phyloP scores from a whole-genome alignment of 1,140 invertebrate genomes.

The Dolichoris vasculosae region DNA sequence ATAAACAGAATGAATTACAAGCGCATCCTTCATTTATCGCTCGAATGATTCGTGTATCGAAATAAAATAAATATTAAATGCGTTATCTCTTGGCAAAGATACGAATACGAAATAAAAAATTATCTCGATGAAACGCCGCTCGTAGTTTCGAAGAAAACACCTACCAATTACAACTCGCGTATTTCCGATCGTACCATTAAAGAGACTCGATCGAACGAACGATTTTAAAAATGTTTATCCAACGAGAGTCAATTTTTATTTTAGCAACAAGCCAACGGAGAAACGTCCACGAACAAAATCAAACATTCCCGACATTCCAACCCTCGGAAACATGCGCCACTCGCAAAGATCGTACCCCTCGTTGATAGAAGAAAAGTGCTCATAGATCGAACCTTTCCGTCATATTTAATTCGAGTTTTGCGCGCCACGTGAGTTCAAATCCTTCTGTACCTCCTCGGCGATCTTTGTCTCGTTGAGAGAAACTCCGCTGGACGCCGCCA shows the following conservation, averaged over 20 bases:
- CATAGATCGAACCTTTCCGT: constrained; percentile 26
- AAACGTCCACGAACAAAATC: too few species aligned
- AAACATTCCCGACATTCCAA: too few species aligned
- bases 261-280: too few species aligned
- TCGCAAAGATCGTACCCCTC: neutral
- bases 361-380: neutral
- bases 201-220: too few species aligned
- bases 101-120: neutral
- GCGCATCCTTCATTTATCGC: neutral
- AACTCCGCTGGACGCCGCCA: constrained; percentile 66
- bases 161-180: too few species aligned
- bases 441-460: constrained; percentile 42
- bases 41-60: neutral
- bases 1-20: neutral
- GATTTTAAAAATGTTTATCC: too few species aligned
- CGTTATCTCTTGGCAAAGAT: neutral
- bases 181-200: too few species aligned
- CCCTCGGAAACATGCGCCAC: too few species aligned
- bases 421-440: constrained; percentile 53
- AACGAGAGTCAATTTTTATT: too few species aligned
- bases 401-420: constrained; percentile 16
- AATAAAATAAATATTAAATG: neutral
- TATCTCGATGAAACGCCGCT: too few species aligned
- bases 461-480: constrained; percentile 39
- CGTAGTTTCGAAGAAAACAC: too few species aligned